A percentile compares a stretch with the other conserved stretches of the same genome.
phyloP scores from a whole-genome alignment of 2,888 invertebrate genomes.

The Pyrocoelia pectoralis region DNA sequence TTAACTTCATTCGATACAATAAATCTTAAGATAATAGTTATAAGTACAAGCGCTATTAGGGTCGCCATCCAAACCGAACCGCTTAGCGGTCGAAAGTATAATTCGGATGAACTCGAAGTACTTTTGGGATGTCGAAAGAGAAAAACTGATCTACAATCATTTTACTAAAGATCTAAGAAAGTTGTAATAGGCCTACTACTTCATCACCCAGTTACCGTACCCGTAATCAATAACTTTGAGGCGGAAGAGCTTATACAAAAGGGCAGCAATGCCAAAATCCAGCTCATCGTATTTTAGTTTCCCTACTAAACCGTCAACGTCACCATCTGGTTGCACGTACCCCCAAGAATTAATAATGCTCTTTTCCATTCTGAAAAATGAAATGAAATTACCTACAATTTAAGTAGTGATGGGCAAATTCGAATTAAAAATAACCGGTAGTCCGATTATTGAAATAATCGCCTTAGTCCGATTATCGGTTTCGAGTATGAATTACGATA shows the following conservation, averaged over 20 bases:
- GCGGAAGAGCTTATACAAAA: constrained; percentile 71
- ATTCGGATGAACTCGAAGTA: constrained; percentile 65
- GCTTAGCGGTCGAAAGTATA: constrained; percentile 71
- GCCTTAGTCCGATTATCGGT: too few relatives aligned
- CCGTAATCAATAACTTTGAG: constrained; percentile 59
- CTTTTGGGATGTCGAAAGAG: constrained; percentile 74
- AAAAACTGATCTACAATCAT: constrained; percentile 60
- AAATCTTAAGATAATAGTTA: constrained; percentile 46
- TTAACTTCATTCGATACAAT: constrained; percentile 33
- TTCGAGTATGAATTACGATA: too few relatives aligned
- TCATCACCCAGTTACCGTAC: constrained; percentile 68
- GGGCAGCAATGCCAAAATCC: constrained; percentile 72
- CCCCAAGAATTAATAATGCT: constrained; percentile 69
- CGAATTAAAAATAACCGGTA: too few relatives aligned
- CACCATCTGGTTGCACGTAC: constrained; percentile 65
- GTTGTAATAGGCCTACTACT: too few relatives aligned
- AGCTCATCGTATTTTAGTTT: constrained; percentile 64
- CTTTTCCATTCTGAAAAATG: constrained; percentile 58
- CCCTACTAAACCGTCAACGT: constrained; percentile 71
- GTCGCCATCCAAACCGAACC: constrained; percentile 66
- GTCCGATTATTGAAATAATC: too few relatives aligned
- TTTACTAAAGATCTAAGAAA: too few relatives aligned
- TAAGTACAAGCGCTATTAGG: constrained; percentile 39
- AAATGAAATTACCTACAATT: background rate
- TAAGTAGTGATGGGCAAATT: too few relatives aligned